Evolutionary conservation across 2,888 invertebrate genomes (phyloP).

Genomic region (Lypha dubia): DNA sequence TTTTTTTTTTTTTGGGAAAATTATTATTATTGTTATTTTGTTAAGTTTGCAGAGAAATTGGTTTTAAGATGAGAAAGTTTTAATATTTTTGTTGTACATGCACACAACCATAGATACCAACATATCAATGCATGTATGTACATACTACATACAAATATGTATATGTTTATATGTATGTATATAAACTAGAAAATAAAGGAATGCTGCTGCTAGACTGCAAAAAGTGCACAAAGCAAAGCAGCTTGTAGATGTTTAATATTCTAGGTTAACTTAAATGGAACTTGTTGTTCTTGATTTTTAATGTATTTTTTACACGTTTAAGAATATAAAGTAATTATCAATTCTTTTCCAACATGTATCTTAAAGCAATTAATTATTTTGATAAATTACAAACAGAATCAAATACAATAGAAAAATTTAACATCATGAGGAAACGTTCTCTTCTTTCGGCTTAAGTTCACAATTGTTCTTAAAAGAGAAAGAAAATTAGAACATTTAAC

Average conservation of each 20-base stretch:
- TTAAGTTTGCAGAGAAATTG: slow-evolving; percentile 50
- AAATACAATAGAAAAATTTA: no score
- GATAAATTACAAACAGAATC: no score
- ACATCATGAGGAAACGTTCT: no score
- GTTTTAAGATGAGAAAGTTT: slow-evolving; percentile 54
- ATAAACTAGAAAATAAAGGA: slow-evolving; percentile 32
- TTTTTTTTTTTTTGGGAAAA: slow-evolving; percentile 40
- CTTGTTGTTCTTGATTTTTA: no score
- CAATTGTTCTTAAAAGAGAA: no score
- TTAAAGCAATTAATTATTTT: no score
- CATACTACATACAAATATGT: background rate
- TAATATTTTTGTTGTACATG: background rate
- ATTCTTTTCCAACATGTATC: no score
- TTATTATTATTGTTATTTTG: slow-evolving; percentile 26
- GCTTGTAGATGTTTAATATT: slow-evolving; percentile 1
- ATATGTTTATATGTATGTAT: background rate
- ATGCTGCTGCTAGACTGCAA: slow-evolving; percentile 31
- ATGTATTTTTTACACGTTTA: no score
- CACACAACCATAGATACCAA: no score
- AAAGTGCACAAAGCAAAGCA: slow-evolving; percentile 8
- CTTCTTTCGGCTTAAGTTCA: no score
- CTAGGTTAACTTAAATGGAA: background rate
- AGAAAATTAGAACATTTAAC: no score
- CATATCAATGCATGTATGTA: background rate
- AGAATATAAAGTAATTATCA: no score